These are phyloP conservation scores for Molossus alvarezi DNA, from an alignment of 2,797 vertebrate species.

Conservation along the genomic window DNA sequence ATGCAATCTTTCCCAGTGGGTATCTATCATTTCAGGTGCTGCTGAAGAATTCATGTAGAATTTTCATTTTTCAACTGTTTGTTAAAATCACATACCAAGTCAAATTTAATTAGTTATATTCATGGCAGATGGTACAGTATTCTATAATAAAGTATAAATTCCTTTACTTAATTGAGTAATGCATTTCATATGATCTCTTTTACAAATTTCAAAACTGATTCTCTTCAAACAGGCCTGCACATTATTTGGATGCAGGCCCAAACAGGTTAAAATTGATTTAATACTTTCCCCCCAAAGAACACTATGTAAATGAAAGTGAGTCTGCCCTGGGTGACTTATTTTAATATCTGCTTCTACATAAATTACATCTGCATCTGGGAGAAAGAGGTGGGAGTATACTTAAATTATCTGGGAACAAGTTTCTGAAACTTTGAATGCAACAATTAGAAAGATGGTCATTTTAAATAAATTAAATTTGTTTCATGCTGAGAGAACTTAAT, in stretches of 20 bases:
- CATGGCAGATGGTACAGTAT: slow-evolving; percentile 86
- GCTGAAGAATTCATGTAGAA: slow-evolving; percentile 78
- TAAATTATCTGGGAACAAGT: slow-evolving; percentile 57
- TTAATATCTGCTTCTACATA: slow-evolving; percentile 70
- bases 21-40: slow-evolving; percentile 74
- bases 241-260: slow-evolving; percentile 80
- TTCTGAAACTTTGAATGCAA: slow-evolving; percentile 71
- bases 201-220: slow-evolving; percentile 81
- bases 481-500: slow-evolving; percentile 48
- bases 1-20: slow-evolving; percentile 83
- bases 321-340: slow-evolving; percentile 66
- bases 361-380: slow-evolving; percentile 75
- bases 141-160: slow-evolving; percentile 84
- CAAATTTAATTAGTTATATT: slow-evolving; percentile 83
- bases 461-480: slow-evolving; percentile 65
- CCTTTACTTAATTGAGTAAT: slow-evolving; percentile 83
- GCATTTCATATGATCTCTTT: slow-evolving; percentile 83
- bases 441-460: background rate
- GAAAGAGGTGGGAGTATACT: slow-evolving; percentile 14
- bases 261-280: slow-evolving; percentile 84
- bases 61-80: slow-evolving; percentile 83
- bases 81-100: slow-evolving; percentile 86
- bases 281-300: slow-evolving; percentile 71
- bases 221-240: slow-evolving; percentile 76
- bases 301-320: slow-evolving; percentile 80